These are phyloP conservation scores for Halichondria panicea DNA, from an alignment of 37 sponge, comb jelly and placozoan genomes.

Conservation along the genomic window DNA sequence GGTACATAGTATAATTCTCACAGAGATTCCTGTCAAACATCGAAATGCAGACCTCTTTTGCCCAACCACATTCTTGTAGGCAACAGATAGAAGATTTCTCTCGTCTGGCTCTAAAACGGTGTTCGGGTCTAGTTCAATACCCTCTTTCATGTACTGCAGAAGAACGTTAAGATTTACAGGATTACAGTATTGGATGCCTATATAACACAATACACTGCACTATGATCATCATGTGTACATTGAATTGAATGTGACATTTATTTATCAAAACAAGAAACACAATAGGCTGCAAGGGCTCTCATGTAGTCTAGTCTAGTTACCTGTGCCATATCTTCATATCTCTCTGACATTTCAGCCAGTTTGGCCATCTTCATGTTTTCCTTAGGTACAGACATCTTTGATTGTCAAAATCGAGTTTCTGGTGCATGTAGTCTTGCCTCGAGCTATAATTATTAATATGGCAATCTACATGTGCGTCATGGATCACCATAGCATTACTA, in stretches of 20 bases:
- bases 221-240: neutral
- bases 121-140: neutral
- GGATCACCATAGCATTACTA: too few species aligned
- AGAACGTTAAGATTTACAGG: neutral
- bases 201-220: too few species aligned
- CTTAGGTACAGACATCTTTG: too few species aligned
- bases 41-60: conserved; percentile 29
- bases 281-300: too few species aligned
- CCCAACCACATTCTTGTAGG: conserved; percentile 88
- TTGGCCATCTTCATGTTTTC: conserved; percentile 24
- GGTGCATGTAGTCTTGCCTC: too few species aligned
- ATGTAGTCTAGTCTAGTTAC: too few species aligned
- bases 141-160: conserved; percentile 35
- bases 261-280: too few species aligned
- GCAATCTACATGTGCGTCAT: too few species aligned
- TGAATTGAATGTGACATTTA: too few species aligned
- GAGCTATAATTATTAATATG: too few species aligned
- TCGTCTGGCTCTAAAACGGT: conserved; percentile 33
- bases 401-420: too few species aligned
- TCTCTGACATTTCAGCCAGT: conserved; percentile 52
- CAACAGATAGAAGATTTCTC: conserved; percentile 77
- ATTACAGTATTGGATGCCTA: too few species aligned
- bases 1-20: neutral
- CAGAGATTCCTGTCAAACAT: neutral
- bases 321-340: conserved; percentile 62